Evolutionary conservation across 2,797 vertebrate genomes (phyloP).

Genomic region (Geotria australis): DNA sequence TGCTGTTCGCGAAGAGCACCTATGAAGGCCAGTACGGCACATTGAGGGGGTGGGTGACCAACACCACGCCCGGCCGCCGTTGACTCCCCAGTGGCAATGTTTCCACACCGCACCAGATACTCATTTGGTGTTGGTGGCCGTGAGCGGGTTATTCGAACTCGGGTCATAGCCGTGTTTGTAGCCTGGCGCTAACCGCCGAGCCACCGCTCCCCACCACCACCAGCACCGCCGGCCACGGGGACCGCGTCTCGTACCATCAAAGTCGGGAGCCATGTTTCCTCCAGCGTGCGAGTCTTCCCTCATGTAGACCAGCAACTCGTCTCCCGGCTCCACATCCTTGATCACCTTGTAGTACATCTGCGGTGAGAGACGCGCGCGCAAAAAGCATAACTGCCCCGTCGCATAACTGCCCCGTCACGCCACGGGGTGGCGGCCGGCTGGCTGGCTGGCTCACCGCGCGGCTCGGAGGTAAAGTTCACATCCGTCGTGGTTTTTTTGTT

Average conservation of each 20-base stretch:
- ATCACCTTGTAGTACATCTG: constrained; percentile 91
- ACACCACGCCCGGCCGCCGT: too few species aligned
- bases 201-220: too few species aligned
- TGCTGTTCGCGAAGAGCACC: too few species aligned
- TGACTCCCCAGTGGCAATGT: too few species aligned
- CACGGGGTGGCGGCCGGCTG: background rate
- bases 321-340: constrained; percentile 69
- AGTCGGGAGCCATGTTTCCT: constrained; percentile 51
- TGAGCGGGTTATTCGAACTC: too few species aligned
- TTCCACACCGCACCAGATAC: too few species aligned
- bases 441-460: too few species aligned
- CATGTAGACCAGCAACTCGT: constrained; percentile 76
- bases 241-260: constrained; percentile 52
- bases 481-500: too few species aligned
- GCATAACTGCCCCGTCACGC: background rate
- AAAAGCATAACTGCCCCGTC: background rate
- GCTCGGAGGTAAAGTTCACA: too few species aligned
- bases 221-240: background rate
- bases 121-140: too few species aligned
- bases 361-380: constrained; percentile 1
- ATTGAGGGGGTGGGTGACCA: too few species aligned
- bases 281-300: constrained; percentile 67
- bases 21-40: too few species aligned
- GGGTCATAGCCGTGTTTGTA: background rate
- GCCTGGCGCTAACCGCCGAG: background rate